Evolutionary conservation across 37 sponge, comb jelly and placozoan species (phyloP).

Genomic region (Chondrosia reniformis): DNA sequence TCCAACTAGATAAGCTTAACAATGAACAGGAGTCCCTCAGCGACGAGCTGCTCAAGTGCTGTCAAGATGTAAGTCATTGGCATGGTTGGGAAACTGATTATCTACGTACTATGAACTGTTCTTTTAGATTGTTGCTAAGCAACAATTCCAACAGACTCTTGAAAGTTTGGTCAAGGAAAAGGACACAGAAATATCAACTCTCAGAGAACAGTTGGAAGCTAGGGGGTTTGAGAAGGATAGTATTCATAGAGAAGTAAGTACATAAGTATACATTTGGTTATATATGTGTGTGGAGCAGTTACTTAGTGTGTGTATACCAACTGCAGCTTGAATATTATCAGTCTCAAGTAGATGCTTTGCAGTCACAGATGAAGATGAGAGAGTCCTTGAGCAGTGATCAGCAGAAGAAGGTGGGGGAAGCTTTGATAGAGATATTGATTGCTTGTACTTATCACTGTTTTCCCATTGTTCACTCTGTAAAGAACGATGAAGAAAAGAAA

Average conservation of each 20-base stretch:
- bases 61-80: background rate
- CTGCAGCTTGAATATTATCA: background rate
- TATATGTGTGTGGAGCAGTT: too few species aligned
- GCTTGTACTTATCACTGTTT: background rate
- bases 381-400: background rate
- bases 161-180: background rate
- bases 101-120: too few species aligned
- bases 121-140: too few species aligned
- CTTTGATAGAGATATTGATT: background rate
- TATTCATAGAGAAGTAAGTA: background rate
- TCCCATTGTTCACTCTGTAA: too few species aligned
- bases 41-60: conserved; percentile 1
- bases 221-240: background rate
- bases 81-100: too few species aligned
- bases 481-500: background rate
- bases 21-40: background rate
- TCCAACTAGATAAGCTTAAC: background rate
- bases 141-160: background rate
- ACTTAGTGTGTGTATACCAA: too few species aligned
- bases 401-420: background rate
- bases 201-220: background rate
- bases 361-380: background rate
- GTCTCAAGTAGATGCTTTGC: background rate
- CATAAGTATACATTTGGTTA: background rate
- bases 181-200: background rate